Percentiles rank a stretch among this genome's conserved stretches.
Evolutionary conservation across 2,888 invertebrate species (phyloP).

Genomic region (Parnassius orleans): DNA sequence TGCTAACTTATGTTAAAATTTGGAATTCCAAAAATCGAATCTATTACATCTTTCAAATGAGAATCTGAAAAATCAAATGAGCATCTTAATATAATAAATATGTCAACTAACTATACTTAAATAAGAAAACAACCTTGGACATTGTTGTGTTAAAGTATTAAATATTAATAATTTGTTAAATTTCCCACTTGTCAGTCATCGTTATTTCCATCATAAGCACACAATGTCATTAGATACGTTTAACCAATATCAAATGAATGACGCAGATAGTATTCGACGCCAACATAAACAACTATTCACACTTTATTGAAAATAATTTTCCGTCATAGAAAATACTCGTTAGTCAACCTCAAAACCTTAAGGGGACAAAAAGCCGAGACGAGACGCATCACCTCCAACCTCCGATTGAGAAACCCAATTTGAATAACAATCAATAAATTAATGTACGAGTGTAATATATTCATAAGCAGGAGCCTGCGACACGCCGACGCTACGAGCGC

Average conservation of each 20-base stretch:
- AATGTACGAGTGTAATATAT: slow-evolving; percentile 76
- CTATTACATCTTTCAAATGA: too few relatives aligned
- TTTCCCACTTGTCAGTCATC: slow-evolving; percentile 54
- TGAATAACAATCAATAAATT: slow-evolving; percentile 82
- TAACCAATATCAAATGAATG: slow-evolving; percentile 45
- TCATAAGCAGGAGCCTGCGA: slow-evolving; percentile 69
- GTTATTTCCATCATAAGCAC: slow-evolving; percentile 31
- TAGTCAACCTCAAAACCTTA: slow-evolving; percentile 62
- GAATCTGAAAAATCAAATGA: too few relatives aligned
- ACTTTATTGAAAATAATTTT: slow-evolving; percentile 56
- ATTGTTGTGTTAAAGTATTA: slow-evolving; percentile 26
- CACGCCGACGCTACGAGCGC: slow-evolving; percentile 64
- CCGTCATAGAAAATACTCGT: slow-evolving; percentile 49
- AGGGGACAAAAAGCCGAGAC: slow-evolving; percentile 60
- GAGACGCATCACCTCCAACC: slow-evolving; percentile 74
- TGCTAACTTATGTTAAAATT: too few relatives aligned
- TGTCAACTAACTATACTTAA: background rate
- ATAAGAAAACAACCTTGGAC: slow-evolving; percentile 26
- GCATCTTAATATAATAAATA: too few relatives aligned
- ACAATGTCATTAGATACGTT: slow-evolving; percentile 57
- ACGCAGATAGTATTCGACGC: slow-evolving; percentile 44
- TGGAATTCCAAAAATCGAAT: too few relatives aligned
- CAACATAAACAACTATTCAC: slow-evolving; percentile 41
- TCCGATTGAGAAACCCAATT: slow-evolving; percentile 79
- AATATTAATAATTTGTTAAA: slow-evolving; percentile 36